Base-by-base conservation (phyloP, 1,140 invertebrate genomes). In the Diorhabda elongata region DNA sequence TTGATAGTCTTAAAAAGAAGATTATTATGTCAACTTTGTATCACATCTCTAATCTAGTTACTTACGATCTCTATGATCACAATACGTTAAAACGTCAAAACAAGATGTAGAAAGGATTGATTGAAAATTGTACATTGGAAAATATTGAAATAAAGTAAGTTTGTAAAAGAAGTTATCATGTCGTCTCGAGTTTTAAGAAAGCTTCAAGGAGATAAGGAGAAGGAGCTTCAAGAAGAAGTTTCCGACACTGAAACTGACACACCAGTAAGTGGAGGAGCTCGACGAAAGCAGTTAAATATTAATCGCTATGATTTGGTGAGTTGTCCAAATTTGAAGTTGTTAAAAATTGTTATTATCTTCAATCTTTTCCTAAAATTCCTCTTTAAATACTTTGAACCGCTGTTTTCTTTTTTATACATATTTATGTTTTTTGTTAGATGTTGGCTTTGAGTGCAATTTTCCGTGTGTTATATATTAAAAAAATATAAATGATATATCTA, bases 251-350 rank as follows among this genome's bases (percentile, higher is more conserved):
- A 85, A 68, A 82, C 83, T 47, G 82, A 82, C 58, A 75, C 81
- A 68, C 80, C 80, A 42, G 77, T 81, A 47, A 76, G 78, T 68
- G 77, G 81, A 62, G 82, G 82, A 68, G 81, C 82, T 8, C 78
- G 79, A 74, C 83, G 82, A 71, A 86, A 85, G 70, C 80, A 84
- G 71, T 73, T 83, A n/a, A 83, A 84, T 64, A 80, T 85, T 9
- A 89, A 89, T 79, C 81, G 86, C 72, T 89, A 88, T 77, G 86
- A 88, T 82, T 80, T 89, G 84, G 89, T 87, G 82, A 82, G 78
- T 80, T 43, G 66, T 52, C 8, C 47, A 64, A 47, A 60, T 65
- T 71, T 64, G 59, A 68, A 78, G 3, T 64, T 11, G 52, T 8
- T 64, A 45, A 44, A 41, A 44, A 26, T 45, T 64, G 5, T 3